phyloP scores from a whole-genome alignment of 2,113 vertebrate genomes.

The Cervus canadensis region DNA sequence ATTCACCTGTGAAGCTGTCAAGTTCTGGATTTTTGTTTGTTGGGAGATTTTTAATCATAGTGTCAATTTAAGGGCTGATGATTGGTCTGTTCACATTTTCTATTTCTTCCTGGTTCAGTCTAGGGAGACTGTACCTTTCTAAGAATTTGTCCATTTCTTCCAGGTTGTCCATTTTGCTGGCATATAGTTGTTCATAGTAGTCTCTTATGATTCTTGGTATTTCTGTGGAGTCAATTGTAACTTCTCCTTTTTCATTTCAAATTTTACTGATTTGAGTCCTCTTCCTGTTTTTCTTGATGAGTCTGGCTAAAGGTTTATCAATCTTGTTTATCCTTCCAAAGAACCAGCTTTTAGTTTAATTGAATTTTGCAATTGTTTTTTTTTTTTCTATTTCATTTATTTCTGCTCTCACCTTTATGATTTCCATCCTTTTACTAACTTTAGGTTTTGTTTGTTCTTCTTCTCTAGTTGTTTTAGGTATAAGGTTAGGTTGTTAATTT shows the following conservation, averaged over 20 bases:
- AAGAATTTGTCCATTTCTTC: background rate
- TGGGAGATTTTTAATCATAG: background rate
- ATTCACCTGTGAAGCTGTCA: background rate
- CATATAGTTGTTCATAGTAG: background rate
- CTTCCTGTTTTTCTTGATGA: background rate
- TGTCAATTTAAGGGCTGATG: background rate
- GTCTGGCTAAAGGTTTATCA: background rate
- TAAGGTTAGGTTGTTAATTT: background rate
- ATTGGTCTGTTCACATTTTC: background rate
- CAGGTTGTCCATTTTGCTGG: background rate
- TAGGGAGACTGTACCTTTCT: background rate
- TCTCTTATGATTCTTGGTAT: background rate
- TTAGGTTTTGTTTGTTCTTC: background rate
- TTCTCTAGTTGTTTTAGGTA: background rate
- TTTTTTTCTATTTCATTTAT: background rate
- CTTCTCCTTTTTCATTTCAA: background rate
- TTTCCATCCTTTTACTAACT: background rate
- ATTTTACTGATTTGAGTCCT: background rate
- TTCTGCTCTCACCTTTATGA: background rate
- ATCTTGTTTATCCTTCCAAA: background rate
- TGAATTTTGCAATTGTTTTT: background rate
- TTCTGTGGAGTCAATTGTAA: background rate
- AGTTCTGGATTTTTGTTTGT: background rate
- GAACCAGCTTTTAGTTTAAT: background rate
- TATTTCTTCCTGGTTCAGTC: background rate